phyloP scores from a whole-genome alignment of 2,797 vertebrate species.

The Anomalospiza imberbis region DNA sequence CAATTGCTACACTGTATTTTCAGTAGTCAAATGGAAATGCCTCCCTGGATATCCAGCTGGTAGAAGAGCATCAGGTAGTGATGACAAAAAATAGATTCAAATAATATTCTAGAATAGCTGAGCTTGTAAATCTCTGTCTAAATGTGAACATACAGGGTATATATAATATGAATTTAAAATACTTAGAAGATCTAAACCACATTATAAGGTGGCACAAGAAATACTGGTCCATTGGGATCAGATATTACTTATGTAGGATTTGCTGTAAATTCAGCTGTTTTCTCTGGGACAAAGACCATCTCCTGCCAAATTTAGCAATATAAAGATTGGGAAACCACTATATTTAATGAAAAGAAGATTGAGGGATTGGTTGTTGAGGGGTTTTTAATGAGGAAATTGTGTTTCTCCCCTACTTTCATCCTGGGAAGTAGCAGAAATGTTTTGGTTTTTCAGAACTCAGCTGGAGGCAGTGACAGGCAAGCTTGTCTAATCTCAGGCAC shows the following conservation, averaged over 20 bases:
- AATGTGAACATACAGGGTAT: background rate
- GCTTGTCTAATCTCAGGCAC: background rate
- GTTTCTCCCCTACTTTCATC: background rate
- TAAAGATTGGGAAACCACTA: background rate
- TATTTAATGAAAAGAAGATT: background rate
- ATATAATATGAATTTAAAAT: background rate
- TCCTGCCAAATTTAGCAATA: background rate
- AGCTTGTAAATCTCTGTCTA: background rate
- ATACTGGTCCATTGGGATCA: background rate
- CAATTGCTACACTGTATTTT: background rate
- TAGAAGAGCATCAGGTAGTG: background rate
- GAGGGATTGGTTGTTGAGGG: rapidly evolving
- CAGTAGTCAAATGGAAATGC: background rate
- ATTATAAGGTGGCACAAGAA: background rate
- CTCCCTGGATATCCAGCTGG: background rate
- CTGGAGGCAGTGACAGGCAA: background rate
- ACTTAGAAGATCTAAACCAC: background rate
- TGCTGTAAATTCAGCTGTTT: background rate
- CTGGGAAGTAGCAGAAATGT: background rate
- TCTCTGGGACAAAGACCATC: background rate
- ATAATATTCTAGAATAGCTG: background rate
- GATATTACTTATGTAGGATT: background rate
- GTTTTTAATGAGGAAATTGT: background rate
- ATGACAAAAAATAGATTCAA: background rate
- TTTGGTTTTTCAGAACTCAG: background rate